These are phyloP conservation scores for Lymantria dispar DNA, from an alignment of 2,888 invertebrate genomes.

Conservation along the genomic window DNA sequence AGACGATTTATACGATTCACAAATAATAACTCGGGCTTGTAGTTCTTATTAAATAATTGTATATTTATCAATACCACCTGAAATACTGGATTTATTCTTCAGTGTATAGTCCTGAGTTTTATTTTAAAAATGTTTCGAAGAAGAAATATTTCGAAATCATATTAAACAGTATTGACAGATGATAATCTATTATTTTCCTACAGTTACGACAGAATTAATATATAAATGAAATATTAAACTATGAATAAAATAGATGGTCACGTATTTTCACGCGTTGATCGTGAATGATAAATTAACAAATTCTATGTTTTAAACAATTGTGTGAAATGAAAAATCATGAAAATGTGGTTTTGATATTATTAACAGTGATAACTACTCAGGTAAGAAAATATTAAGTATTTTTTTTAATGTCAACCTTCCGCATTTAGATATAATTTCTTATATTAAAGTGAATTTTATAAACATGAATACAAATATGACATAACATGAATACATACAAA, in stretches of 20 bases:
- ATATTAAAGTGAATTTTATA: too few relatives aligned
- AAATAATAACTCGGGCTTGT: too few relatives aligned
- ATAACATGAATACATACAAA: too few relatives aligned
- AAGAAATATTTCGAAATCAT: constrained; percentile 4
- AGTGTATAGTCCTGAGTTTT: too few relatives aligned
- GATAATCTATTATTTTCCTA: neutral
- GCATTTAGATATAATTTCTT: too few relatives aligned
- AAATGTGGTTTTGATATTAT: constrained; percentile 45
- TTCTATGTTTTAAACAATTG: constrained; percentile 16
- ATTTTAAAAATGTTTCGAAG: too few relatives aligned
- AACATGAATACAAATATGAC: too few relatives aligned
- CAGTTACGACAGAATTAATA: constrained; percentile 3
- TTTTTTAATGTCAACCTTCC: too few relatives aligned
- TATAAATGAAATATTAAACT: constrained; percentile 3
- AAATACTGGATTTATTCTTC: too few relatives aligned
- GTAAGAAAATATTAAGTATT: constrained; percentile 40
- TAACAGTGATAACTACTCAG: constrained; percentile 38
- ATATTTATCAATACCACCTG: too few relatives aligned
- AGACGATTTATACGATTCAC: too few relatives aligned
- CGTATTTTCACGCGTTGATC: constrained; percentile 12
- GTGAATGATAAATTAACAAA: constrained; percentile 1
- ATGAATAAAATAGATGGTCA: constrained; percentile 12
- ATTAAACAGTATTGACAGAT: neutral
- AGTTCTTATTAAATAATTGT: too few relatives aligned
- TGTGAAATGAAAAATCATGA: constrained; percentile 52